Evolutionary conservation across 2,888 invertebrate species (phyloP).

Genomic region (Iselma pallidipennis): DNA sequence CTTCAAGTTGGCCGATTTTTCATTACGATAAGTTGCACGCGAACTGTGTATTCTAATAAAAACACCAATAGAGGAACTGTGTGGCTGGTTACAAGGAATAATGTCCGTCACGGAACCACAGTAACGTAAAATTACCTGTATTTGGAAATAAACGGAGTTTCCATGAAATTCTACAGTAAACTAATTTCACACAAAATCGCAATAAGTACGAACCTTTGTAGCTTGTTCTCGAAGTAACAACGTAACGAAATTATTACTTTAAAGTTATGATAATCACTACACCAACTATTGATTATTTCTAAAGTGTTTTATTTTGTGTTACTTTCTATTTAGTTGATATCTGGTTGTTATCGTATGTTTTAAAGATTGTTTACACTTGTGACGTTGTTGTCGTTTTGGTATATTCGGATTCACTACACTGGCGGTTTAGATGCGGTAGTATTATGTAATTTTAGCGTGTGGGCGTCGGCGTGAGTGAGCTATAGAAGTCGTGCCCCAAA

Average conservation of each 20-base stretch:
- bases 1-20: neutral
- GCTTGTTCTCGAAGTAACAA: too few relatives aligned
- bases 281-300: too few relatives aligned
- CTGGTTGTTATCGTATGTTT: neutral
- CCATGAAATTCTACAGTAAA: neutral
- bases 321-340: neutral
- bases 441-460: conserved; percentile 26
- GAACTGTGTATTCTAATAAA: neutral
- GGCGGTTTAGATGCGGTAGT: conserved; percentile 21
- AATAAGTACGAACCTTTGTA: too few relatives aligned
- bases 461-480: conserved; percentile 26
- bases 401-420: conserved; percentile 21
- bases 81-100: too few relatives aligned
- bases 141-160: neutral
- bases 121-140: neutral
- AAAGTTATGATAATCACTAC: too few relatives aligned
- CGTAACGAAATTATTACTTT: too few relatives aligned
- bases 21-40: conserved; percentile 2
- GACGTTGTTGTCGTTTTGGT: conserved; percentile 20
- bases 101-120: neutral
- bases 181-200: neutral
- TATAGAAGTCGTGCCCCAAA: conserved; percentile 4
- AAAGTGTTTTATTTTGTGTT: neutral
- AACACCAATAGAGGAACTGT: neutral
- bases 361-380: conserved; percentile 12